These are phyloP conservation scores for Pardalotus punctatus DNA, from an alignment of 2,113 vertebrate species.

Conservation along the genomic window DNA sequence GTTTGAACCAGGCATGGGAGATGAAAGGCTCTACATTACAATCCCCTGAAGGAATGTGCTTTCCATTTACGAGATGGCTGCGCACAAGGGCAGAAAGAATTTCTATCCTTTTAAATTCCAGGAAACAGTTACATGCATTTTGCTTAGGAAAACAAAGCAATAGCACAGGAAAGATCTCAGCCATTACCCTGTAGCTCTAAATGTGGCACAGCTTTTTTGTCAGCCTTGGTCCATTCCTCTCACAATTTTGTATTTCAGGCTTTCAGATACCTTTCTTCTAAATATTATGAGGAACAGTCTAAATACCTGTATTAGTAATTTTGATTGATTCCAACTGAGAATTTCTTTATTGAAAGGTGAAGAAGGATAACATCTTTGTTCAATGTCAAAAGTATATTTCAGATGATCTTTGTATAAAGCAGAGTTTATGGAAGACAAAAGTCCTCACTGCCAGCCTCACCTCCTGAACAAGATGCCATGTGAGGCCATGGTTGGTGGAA, in stretches of 20 bases:
- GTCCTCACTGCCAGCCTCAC: conserved; percentile 61
- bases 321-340: neutral
- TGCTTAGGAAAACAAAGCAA: conserved; percentile 43
- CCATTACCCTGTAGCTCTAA: neutral
- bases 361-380: neutral
- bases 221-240: neutral
- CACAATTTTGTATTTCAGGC: neutral
- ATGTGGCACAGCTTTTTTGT: neutral
- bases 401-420: neutral
- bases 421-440: neutral
- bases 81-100: conserved; percentile 37
- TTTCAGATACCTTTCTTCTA: neutral
- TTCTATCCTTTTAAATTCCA: conserved; percentile 45
- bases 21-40: conserved; percentile 45
- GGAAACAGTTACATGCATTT: conserved; percentile 34
- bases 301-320: neutral
- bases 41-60: conserved; percentile 17
- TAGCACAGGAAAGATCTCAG: neutral
- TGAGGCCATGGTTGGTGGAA: conserved; percentile 96
- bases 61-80: conserved; percentile 44
- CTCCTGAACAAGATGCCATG: conserved; percentile 97
- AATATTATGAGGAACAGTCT: neutral
- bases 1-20: conserved; percentile 24
- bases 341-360: neutral
- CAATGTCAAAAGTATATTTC: neutral